phyloP scores from a whole-genome alignment of 2,888 invertebrate species.

The Pollenia angustigena region DNA sequence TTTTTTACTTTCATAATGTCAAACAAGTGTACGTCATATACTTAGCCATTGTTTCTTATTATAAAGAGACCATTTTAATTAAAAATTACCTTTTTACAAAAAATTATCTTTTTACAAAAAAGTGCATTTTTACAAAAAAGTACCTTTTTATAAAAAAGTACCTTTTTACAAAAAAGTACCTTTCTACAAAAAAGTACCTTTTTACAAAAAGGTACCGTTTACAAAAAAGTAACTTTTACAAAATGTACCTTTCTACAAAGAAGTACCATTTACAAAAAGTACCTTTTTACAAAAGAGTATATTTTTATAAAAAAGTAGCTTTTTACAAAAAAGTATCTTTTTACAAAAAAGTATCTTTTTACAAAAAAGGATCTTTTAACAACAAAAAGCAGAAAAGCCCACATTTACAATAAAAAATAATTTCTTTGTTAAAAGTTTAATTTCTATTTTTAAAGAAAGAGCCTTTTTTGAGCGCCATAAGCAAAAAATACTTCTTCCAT shows the following conservation, averaged over 20 bases:
- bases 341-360: too few species aligned
- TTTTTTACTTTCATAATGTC: too few species aligned
- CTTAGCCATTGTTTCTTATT: too few species aligned
- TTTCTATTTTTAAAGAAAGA: too few species aligned
- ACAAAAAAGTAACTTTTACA: background rate
- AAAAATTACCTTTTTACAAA: background rate
- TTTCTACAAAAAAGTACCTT: slow-evolving; percentile 6
- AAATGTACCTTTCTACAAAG: background rate
- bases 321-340: background rate
- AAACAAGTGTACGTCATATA: too few species aligned
- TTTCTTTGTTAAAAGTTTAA: too few species aligned
- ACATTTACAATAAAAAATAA: too few species aligned
- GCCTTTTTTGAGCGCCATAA: too few species aligned
- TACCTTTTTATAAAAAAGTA: background rate
- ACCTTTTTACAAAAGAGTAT: background rate
- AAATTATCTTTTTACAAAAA: background rate
- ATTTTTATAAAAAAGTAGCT: background rate
- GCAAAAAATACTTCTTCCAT: too few species aligned
- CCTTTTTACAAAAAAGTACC: background rate
- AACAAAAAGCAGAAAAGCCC: too few species aligned
- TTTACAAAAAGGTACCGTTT: background rate
- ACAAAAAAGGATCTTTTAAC: too few species aligned
- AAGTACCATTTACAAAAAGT: background rate
- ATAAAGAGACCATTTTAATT: too few species aligned
- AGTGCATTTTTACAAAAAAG: background rate